Evolutionary conservation across 2,797 vertebrate genomes (phyloP).

Genomic region (Mionectes olivaceus): DNA sequence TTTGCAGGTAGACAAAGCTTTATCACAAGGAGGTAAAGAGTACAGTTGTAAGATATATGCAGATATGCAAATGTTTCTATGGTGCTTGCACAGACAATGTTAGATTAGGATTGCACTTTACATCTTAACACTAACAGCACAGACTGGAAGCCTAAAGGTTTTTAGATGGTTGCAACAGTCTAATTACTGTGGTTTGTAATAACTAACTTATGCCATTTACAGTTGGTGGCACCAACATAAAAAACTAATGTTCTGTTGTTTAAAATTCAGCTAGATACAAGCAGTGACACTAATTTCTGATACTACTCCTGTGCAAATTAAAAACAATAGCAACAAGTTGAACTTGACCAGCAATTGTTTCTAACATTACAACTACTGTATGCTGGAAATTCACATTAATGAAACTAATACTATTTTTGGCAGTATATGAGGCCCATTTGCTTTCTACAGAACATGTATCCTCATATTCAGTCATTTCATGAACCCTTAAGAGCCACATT

Average conservation of each 20-base stretch:
- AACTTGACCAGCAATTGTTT: slow-evolving; percentile 99
- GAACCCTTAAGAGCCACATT: slow-evolving; percentile 89
- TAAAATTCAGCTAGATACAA: slow-evolving; percentile 96
- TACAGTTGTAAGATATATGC: slow-evolving; percentile 95
- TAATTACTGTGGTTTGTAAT: slow-evolving; percentile 90
- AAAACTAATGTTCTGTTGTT: slow-evolving; percentile 87
- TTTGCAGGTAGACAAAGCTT: slow-evolving; percentile 99
- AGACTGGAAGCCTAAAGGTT: slow-evolving; percentile 92
- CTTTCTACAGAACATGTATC: slow-evolving; percentile 93
- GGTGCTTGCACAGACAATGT: slow-evolving; percentile 93
- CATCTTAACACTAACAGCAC: slow-evolving; percentile 95
- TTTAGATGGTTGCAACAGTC: slow-evolving; percentile 92
- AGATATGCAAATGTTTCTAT: slow-evolving; percentile 93
- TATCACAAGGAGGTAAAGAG: slow-evolving; percentile 98
- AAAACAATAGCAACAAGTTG: slow-evolving; percentile 98
- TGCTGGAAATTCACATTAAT: slow-evolving; percentile 97
- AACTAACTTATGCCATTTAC: slow-evolving; percentile 98
- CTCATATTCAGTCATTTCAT: slow-evolving; percentile 89
- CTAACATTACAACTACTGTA: slow-evolving; percentile 98
- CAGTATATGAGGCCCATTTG: slow-evolving; percentile 97
- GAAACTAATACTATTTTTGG: slow-evolving; percentile 99
- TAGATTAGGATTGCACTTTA: slow-evolving; percentile 90
- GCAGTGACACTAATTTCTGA: slow-evolving; percentile 97
- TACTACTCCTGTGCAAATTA: slow-evolving; percentile 99
- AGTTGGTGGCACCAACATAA: slow-evolving; percentile 95